Conservation (phyloP, 2,797 vertebrate genomes). For the Scolopax rusticola region DNA sequence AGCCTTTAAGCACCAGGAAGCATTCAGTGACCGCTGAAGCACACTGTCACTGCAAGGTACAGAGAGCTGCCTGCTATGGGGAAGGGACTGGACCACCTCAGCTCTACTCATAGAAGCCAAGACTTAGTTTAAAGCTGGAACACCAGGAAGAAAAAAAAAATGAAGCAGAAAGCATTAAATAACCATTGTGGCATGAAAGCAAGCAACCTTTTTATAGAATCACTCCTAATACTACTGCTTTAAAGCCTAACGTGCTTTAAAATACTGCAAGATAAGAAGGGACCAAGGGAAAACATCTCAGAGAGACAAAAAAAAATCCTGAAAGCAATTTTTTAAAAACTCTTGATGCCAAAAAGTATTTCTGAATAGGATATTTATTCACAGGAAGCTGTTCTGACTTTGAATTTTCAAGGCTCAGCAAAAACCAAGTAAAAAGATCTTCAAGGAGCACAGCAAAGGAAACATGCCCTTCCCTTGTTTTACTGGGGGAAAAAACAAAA, state of each 20-base stretch:
- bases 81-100: not conserved
- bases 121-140: not conserved
- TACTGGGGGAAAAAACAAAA: not conserved
- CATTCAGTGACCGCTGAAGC: not conserved
- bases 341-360: not conserved
- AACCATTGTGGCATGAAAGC: not conserved
- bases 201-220: not conserved
- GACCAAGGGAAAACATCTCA: not conserved
- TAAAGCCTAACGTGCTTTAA: not conserved
- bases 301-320: not conserved
- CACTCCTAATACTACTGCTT: not conserved
- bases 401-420: not conserved
- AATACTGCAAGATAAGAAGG: not conserved
- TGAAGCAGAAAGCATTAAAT: not conserved
- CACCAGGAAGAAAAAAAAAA: rapidly evolving
- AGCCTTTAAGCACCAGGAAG: not conserved
- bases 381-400: not conserved
- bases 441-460: not conserved
- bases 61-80: rapidly evolving
- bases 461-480: not conserved
- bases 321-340: not conserved
- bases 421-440: not conserved
- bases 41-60: rapidly evolving
- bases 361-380: not conserved
- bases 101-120: not conserved